Evolutionary conservation across 2,888 invertebrate species (phyloP), one percentile per base, ranked within the genome.

Genomic region (Chrysomela aeneicollis): DNA sequence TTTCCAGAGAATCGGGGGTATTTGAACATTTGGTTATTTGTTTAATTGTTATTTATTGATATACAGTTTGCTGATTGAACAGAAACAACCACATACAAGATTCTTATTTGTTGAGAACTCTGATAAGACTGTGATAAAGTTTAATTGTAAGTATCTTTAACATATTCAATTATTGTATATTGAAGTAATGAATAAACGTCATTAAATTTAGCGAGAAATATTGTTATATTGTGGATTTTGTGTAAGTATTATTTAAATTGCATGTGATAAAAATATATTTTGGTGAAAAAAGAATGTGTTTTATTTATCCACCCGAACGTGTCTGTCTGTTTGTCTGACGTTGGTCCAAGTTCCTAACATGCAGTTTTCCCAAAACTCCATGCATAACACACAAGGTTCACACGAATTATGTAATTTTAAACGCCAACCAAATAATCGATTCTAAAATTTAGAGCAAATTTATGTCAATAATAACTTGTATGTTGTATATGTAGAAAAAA

Each of bases 331-430:
- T 72, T 74, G 67, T 75, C 73, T 67, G 65, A 63, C 63, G 71
- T 63, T 71, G 78, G 80, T 81, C 81, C 81, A 81, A 81, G 81
- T 81, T 81, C 81, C 81, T 81, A 79, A 75, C 64, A 69, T 61
- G 66, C 59, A 68, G 26, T 26, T 26, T 35, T 35, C 5, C 10
- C 42, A 15, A 26, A 26, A 26, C 3, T 42, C 42, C 10, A 35
- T 50, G 46, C 57, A 61, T 49, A 60, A 53, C 70, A 71, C 72
- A 72, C 72, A 74, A 76, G 81, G 80, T 81, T 81, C 81, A 81
- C 78, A 74, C 68, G 76, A 79, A 79, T 80, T 78, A 75, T 74
- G 69, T 71, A 74, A 71, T 70, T 74, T 74, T 76, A 74, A 76
- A 76, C 78, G 78, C 79, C 78, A 79, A 79, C 64, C 71, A 66